Evolutionary conservation across 2,797 vertebrate genomes (phyloP).

Genomic region (Poeciliopsis infans): DNA sequence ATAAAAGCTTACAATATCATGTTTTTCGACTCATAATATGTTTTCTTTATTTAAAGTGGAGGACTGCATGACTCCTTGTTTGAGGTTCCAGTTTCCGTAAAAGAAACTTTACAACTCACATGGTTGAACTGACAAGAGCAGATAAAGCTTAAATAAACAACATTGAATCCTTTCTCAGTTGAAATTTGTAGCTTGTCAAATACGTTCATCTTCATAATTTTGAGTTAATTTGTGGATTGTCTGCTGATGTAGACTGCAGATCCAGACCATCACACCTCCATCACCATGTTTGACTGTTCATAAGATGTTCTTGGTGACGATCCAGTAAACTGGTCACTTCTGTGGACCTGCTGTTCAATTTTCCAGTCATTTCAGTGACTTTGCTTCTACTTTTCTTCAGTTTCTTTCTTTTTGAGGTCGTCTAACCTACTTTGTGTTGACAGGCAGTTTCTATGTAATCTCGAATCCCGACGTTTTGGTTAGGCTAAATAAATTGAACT

Average conservation of each 20-base stretch:
- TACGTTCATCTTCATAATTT: neutral
- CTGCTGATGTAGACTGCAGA: neutral
- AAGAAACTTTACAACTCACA: neutral
- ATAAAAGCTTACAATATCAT: neutral
- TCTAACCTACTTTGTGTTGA: neutral
- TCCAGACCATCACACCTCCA: neutral
- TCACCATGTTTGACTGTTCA: neutral
- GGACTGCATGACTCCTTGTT: neutral
- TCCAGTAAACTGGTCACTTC: neutral
- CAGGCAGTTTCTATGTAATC: neutral
- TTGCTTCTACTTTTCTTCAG: neutral
- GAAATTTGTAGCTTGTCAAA: neutral
- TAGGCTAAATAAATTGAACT: neutral
- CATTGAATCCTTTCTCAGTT: neutral
- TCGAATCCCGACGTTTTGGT: neutral
- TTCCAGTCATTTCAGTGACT: neutral
- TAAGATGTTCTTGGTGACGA: neutral
- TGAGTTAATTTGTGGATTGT: neutral
- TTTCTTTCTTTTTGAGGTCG: neutral
- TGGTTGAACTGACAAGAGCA: conserved; percentile 38
- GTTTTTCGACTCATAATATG: neutral
- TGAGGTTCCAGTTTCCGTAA: neutral
- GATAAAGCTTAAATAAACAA: conserved; percentile 52
- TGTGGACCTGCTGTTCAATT: neutral
- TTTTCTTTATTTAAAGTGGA: neutral